Percentiles rank a stretch among this genome's conserved stretches.
Evolutionary conservation across 2,888 invertebrate species (phyloP).

Genomic region (Ophioninae sp.): DNA sequence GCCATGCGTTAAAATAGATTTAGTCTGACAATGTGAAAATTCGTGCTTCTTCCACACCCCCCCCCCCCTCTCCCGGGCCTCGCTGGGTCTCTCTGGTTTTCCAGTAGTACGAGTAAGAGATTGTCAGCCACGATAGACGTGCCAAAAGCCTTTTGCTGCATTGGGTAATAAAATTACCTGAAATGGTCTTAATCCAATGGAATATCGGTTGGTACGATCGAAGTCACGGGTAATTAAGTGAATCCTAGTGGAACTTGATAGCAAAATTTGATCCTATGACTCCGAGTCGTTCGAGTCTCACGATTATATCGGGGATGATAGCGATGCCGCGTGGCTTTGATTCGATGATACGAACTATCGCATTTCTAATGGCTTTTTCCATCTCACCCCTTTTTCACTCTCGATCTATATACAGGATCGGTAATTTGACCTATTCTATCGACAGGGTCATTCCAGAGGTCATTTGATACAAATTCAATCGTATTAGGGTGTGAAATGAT

Average conservation of each 20-base stretch:
- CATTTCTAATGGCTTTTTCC: conserved; percentile 25
- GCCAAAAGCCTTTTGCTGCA: conserved; percentile 20
- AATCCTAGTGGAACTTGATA: conserved; percentile 39
- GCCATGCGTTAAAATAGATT: conserved; percentile 1
- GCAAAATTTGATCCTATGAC: conserved; percentile 43
- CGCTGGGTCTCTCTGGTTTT: background rate
- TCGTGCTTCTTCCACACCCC: conserved; percentile 14
- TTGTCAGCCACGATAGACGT: conserved; percentile 14
- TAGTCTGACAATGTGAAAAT: conserved; percentile 23
- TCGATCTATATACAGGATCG: background rate
- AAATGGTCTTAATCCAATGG: conserved; percentile 52
- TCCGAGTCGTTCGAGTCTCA: conserved; percentile 16
- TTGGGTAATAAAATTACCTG: conserved; percentile 52
- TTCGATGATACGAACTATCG: conserved; percentile 43
- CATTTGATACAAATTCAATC: no score
- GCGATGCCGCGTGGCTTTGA: conserved; percentile 30
- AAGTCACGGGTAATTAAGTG: conserved; percentile 51
- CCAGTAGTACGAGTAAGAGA: conserved; percentile 1
- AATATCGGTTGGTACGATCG: conserved; percentile 47
- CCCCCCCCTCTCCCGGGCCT: background rate
- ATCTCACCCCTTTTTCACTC: background rate
- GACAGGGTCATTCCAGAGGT: no score
- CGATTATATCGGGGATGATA: conserved; percentile 29
- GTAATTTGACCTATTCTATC: no score
- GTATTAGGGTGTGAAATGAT: no score